Evolutionary conservation across 2,113 vertebrate genomes (phyloP).

Genomic region (Megalops atlanticus): DNA sequence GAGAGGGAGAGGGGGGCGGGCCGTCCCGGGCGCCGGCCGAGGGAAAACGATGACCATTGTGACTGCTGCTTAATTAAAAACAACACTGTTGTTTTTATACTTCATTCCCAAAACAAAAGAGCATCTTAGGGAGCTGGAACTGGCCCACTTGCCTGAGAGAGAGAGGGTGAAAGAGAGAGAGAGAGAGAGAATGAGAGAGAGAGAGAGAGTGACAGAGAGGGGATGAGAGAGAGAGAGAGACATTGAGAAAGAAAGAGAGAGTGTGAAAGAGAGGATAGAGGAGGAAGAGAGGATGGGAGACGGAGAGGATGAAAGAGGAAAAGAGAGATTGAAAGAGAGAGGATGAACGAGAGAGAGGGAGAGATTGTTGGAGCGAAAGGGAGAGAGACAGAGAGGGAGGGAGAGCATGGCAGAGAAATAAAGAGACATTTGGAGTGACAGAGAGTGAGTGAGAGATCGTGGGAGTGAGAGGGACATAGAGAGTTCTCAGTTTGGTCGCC

Average conservation of each 20-base stretch:
- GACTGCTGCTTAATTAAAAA: conserved; percentile 29
- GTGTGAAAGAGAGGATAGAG: background rate
- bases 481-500: background rate
- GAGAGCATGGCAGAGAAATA: background rate
- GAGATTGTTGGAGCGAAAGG: background rate
- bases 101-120: conserved; percentile 9
- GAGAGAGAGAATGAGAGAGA: background rate
- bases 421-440: too few species aligned
- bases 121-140: conserved; percentile 10
- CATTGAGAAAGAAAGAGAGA: background rate
- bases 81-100: conserved; percentile 33
- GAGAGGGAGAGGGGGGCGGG: too few species aligned
- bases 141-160: background rate
- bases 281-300: background rate
- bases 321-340: background rate
- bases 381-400: background rate
- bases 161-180: background rate
- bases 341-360: background rate
- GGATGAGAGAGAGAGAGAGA: background rate
- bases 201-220: background rate
- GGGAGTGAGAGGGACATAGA: too few species aligned
- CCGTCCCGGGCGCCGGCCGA: background rate
- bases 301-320: background rate
- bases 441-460: background rate
- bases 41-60: conserved; percentile 26